Evolutionary conservation across 2,113 vertebrate species (phyloP), one percentile per base, ranked within the genome.

Genomic region (Caranx ignobilis): DNA sequence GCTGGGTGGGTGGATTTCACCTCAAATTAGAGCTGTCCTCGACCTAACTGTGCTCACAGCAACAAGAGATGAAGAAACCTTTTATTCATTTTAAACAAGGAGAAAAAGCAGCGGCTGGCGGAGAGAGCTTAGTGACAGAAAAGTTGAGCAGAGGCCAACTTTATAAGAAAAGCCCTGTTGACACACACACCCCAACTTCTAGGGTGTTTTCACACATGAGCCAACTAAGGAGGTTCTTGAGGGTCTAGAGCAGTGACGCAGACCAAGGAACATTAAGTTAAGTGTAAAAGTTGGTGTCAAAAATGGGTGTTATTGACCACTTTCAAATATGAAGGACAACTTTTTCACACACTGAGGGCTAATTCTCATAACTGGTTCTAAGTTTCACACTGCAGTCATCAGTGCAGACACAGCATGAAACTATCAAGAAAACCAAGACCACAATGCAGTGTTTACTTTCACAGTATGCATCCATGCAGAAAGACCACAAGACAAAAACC

Each of bases 1-100:
- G 45, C 60, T 13, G 19, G 50, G 56, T 72, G 70, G 64, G 79
- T 2, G 67, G 71, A 66, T 84, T 37, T 66, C 62, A 60, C 75
- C 61, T 59, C 11, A 68, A 72, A 65, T n/a, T 68, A 18, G 54
- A 79, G 37, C 57, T n/a, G 31, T 72, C 8, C 8, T 72, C n/a
- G 34, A 47, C 2, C 31, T 18, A 59, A 71, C 45, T 26, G 16
- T 56, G 39, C 13, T 56, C 59, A 21, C 37, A 54, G 31, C 12
- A 76, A 77, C 3, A 34, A 37, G 48, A n/a, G 43, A 60, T 55
- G 16, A 15, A 60, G 45, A 15, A 71, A 43, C 12, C 1, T 5
- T 21, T 65, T 66, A 32, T 60, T 60, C 19, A 62, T 57, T 12
- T 67, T 11, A 75, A 67, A 61, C 11, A 2, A 61, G 43, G 12